Evolutionary conservation across 2,888 invertebrate genomes (phyloP), one percentile per base, ranked within the genome.

Genomic region (Loripinus fragilis): DNA sequence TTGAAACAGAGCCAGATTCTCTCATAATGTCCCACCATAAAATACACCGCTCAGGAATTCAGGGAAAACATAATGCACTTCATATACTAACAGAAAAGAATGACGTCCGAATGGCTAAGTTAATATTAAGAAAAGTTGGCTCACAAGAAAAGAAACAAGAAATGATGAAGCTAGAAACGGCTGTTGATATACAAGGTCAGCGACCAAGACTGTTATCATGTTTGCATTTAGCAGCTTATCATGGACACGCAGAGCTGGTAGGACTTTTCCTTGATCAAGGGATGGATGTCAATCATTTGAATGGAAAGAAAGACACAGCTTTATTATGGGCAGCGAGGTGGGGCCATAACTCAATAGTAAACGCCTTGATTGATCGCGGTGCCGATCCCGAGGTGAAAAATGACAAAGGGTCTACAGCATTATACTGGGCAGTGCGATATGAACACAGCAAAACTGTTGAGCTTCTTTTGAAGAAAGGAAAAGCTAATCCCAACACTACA

Each of bases 381-480:
- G 92, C 92, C 12, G 78, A 89, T 60, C 80, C 90, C 0, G 85
- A 89, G 69, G 71, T 88, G 12, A 87, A 89, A 71, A 93, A 93
- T 74, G 92, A 93, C 77, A 93, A 93, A 78, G 90, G 91, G 1
- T 93, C 92, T 0, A 91, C 92, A 0, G 91, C 93, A 0, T 83
- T 93, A n/a, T 89, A 93, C 75, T 93, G 93, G 93, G 92, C 93
- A 10, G 89, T 91, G 12, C 80, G 93, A 23, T 93, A 93, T 71
- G 91, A 90, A 10, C 88, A 88, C 74, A 50, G 80, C 0, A 86
- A 88, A 52, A 85, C 90, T 8, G 91, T 92, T 0, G 71, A 83
- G 15, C 50, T 91, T 0, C 85, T 93, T n/a, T 79, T 89, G 2
- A 74, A 79, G 15, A 87, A 90, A 74, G 91, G 90, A 7, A 84